phyloP scores from a whole-genome alignment of 1,140 invertebrate genomes.

The Laupala kohalensis region DNA sequence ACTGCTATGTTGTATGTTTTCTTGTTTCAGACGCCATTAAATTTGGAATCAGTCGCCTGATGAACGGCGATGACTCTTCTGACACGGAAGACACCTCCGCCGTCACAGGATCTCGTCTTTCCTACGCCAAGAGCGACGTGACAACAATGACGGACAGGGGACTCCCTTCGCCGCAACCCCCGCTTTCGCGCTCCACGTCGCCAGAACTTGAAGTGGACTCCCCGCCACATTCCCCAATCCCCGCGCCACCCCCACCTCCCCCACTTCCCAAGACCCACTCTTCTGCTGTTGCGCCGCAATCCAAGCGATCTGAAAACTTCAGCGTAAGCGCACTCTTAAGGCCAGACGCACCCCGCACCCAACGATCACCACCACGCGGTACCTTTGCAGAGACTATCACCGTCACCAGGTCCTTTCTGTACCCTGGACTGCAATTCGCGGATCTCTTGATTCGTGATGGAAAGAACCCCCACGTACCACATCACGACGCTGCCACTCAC shows the following conservation, averaged over 20 bases:
- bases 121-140: constrained; percentile 31
- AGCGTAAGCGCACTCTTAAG: constrained; percentile 61
- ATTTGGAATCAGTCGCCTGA: constrained; percentile 54
- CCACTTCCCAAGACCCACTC: constrained; percentile 25
- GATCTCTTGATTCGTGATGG: constrained; percentile 17
- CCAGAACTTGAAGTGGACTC: constrained; percentile 53
- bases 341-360: constrained; percentile 32
- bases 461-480: constrained; percentile 9
- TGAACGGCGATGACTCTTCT: constrained; percentile 25
- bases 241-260: constrained; percentile 19
- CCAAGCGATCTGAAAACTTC: constrained; percentile 40
- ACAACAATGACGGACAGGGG: constrained; percentile 37
- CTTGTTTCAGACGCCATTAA: constrained; percentile 52
- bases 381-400: constrained; percentile 36
- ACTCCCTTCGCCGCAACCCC: constrained; percentile 22
- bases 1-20: too few relatives aligned
- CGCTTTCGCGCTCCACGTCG: constrained; percentile 42
- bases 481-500: neutral
- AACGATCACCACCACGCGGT: constrained; percentile 23
- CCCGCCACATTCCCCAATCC: constrained; percentile 15
- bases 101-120: neutral
- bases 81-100: constrained; percentile 15
- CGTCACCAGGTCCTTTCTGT: constrained; percentile 44
- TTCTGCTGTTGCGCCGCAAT: constrained; percentile 26
- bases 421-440: constrained; percentile 32